Percentiles rank a stretch among this genome's conserved stretches.
Conservation (phyloP, 2,113 vertebrate species). For the Gavialis gangeticus region DNA sequence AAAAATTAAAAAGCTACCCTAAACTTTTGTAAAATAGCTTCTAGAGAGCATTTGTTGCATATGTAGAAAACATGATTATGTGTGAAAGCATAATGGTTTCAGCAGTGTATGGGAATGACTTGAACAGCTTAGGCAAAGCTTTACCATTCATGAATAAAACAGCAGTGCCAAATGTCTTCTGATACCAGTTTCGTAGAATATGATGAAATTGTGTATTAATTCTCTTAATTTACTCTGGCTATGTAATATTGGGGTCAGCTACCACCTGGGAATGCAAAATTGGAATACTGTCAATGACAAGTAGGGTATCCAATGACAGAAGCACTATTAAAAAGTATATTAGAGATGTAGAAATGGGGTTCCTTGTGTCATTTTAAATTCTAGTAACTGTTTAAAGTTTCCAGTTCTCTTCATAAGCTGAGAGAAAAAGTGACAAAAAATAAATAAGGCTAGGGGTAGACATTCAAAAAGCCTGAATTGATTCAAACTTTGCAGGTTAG, state of each 20-base stretch:
- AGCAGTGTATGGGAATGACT: background rate
- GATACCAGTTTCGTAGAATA: background rate
- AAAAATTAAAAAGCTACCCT: background rate
- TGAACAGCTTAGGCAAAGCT: background rate
- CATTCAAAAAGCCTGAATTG: too few relatives aligned
- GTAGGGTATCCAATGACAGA: background rate
- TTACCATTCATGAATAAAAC: background rate
- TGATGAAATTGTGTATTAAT: background rate
- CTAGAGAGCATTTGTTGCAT: background rate
- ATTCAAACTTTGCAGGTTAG: too few relatives aligned
- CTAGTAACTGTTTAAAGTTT: slow-evolving; percentile 8
- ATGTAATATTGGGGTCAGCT: background rate
- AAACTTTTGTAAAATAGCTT: background rate
- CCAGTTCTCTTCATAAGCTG: background rate
- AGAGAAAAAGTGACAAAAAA: slow-evolving; percentile 12
- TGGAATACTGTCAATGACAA: background rate
- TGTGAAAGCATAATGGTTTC: background rate
- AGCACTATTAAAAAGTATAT: background rate
- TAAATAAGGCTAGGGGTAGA: background rate
- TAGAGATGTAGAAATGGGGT: background rate
- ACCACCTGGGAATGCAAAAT: background rate
- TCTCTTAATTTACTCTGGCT: background rate
- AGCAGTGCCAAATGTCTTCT: background rate
- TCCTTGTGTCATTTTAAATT: background rate
- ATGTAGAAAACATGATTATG: background rate